Evolutionary conservation across 2,888 invertebrate species (phyloP), one percentile per base, ranked within the genome.

Genomic region (Drepana falcataria): DNA sequence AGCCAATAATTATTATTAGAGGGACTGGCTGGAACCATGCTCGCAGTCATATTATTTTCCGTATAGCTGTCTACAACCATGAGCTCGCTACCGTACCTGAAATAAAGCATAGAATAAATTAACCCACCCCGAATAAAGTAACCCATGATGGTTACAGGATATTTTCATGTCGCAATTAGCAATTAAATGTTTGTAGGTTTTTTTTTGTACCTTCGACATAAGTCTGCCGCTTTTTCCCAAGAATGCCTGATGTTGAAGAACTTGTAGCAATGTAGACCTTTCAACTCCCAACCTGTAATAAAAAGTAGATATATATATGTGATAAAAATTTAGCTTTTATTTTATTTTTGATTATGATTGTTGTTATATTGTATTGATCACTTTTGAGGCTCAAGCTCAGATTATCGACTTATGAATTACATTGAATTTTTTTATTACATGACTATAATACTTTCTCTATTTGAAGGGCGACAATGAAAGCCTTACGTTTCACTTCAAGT

Each of bases 171-270:
- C 37, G 35, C 53, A 33, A 35, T 33, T 34, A 48, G 53, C 84
- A 92, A 35, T 48, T 53, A 7, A 48, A 47, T 44, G 47, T 7
- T 35, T 47, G 48, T 52, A 51, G 48, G 7, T 51, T n/a, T 53
- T 37, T 47, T 48, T 54, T 85, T 91, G 93, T 92, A 97, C 97
- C 97, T 96, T 92, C 96, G 95, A 93, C 98, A 98, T 89, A 98
- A 93, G 92, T 97, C 97, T 64, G 97, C 97, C 68, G 97, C 97
- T 92, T 97, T 97, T 91, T 96, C 96, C 97, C 97, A 98, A 65
- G 98, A 98, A 92, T 98, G 97, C 86, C 95, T 95, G 82, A 97
- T 97, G 90, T 96, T 96, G 92, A 98, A 98, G 92, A 96, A 97
- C 93, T 96, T 97, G 91, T 97, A 98, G 92, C 98, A 98, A 88